These are phyloP conservation scores for Tupaia tana DNA, from an alignment of 2,113 vertebrate species.

Conservation along the genomic window DNA sequence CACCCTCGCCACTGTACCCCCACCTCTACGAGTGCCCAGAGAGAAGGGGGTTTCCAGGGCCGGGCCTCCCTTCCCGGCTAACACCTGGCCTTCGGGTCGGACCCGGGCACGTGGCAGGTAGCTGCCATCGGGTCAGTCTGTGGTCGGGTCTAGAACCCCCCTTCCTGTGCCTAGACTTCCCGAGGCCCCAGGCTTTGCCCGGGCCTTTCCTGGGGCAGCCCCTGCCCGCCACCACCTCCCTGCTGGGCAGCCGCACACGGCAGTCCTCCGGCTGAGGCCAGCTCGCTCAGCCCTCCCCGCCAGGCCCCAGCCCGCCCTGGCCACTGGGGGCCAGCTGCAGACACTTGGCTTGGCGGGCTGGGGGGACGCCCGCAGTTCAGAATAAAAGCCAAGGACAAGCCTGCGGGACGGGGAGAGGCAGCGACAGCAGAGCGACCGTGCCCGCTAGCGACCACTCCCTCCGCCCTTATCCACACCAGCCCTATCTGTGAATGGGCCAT, in stretches of 20 bases:
- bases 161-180: background rate
- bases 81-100: background rate
- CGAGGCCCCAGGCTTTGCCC: conserved; percentile 14
- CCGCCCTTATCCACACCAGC: conserved; percentile 86
- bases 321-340: conserved; percentile 31
- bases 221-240: conserved; percentile 77
- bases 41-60: background rate
- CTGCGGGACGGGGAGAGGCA: no score
- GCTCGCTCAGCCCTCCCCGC: no score
- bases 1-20: no score
- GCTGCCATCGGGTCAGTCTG: background rate
- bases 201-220: conserved; percentile 32
- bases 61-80: background rate
- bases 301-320: no score
- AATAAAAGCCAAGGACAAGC: background rate
- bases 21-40: no score
- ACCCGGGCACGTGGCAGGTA: fast-evolving
- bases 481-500: conserved; percentile 89
- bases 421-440: no score
- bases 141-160: background rate
- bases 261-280: background rate
- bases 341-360: background rate
- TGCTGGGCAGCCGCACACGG: conserved; percentile 80
- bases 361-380: background rate
- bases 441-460: no score